These are phyloP conservation scores for Nicator chloris DNA, from an alignment of 2,113 vertebrate genomes.

Conservation along the genomic window DNA sequence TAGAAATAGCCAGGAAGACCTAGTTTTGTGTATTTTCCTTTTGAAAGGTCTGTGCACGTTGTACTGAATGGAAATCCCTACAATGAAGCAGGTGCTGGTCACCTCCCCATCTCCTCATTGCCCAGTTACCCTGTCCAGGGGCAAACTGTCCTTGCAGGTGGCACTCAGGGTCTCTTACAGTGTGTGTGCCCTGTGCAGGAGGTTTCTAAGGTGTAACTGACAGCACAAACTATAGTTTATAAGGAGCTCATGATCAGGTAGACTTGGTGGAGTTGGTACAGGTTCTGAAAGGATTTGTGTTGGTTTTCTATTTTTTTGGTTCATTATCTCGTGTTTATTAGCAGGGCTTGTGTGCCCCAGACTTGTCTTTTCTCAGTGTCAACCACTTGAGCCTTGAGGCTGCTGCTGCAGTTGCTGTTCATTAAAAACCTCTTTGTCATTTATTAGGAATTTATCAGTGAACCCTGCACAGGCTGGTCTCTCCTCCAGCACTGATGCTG, in stretches of 20 bases:
- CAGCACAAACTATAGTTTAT: not conserved
- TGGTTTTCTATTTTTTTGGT: fast-evolving
- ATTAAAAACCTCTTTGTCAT: not conserved
- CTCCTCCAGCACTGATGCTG: not conserved
- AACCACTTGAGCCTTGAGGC: not conserved
- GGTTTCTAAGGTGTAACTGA: not conserved
- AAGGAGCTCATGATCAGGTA: not conserved
- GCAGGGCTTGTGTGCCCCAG: not conserved
- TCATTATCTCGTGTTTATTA: not conserved
- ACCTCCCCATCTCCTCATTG: not conserved
- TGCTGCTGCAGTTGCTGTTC: not conserved
- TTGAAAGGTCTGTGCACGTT: not conserved
- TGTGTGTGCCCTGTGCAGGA: fast-evolving
- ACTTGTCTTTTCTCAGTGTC: not conserved
- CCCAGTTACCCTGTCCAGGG: not conserved
- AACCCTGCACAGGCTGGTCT: not conserved
- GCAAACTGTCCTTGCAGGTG: not conserved
- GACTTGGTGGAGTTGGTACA: not conserved
- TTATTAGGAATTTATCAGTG: not conserved
- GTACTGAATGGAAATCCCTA: not conserved
- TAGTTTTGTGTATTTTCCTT: not conserved
- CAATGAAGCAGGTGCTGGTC: not conserved
- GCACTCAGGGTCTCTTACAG: too few relatives aligned
- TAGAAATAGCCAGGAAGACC: slow-evolving; percentile 19
- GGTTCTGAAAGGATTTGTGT: not conserved